A percentile compares a stretch with the other conserved stretches of the same genome.
Conservation (phyloP, 1,140 invertebrate genomes). For the Drosophila malerkotliana region DNA sequence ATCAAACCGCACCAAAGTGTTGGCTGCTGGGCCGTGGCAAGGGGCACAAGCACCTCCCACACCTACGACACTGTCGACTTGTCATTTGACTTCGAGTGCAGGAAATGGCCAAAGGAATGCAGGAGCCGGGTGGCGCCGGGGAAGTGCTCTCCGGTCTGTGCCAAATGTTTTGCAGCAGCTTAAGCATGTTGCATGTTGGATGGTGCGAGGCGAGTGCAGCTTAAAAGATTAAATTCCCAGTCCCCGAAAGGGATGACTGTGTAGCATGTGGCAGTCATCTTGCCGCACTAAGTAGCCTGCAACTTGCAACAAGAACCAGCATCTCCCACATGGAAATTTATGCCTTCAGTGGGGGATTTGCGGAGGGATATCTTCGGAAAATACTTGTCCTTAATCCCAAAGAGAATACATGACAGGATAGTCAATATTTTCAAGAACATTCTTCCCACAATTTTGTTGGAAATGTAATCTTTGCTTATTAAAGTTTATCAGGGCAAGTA, state of each 20-base stretch:
- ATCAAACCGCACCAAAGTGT: slow-evolving; percentile 62
- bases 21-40: slow-evolving; percentile 7
- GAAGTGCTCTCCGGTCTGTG: slow-evolving; percentile 5
- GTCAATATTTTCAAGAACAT: too few species aligned
- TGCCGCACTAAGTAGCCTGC: slow-evolving; percentile 61
- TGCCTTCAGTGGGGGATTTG: slow-evolving; percentile 21
- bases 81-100: slow-evolving; percentile 70
- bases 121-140: background rate
- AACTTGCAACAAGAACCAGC: slow-evolving; percentile 40
- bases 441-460: too few species aligned
- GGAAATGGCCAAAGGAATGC: slow-evolving; percentile 44
- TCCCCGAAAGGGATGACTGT: slow-evolving; percentile 8
- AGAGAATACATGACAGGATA: slow-evolving; percentile 15
- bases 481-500: too few species aligned
- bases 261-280: slow-evolving; percentile 43
- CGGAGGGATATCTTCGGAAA: background rate
- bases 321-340: slow-evolving; percentile 21
- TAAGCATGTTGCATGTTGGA: slow-evolving; percentile 75
- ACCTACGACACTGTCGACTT: slow-evolving; percentile 52
- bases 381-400: slow-evolving; percentile 29
- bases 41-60: slow-evolving; percentile 10
- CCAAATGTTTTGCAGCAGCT: slow-evolving; percentile 74
- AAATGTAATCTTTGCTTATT: too few species aligned
- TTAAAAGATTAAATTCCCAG: slow-evolving; percentile 74
- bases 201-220: slow-evolving; percentile 74